Conservation (phyloP, 2,888 invertebrate genomes). For the Tribolium freemani region DNA sequence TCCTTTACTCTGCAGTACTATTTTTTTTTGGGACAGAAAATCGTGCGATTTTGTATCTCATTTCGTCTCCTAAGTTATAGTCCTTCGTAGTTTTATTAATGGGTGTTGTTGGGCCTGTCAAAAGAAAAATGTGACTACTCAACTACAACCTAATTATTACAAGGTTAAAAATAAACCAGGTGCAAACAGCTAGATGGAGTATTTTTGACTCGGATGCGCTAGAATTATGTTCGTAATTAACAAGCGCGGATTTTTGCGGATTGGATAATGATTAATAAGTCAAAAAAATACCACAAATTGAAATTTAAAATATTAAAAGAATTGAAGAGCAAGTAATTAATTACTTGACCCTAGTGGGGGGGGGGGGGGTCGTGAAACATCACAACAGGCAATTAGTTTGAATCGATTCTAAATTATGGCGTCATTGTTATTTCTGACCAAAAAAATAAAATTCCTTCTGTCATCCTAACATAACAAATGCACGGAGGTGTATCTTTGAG, state of each 20-base stretch:
- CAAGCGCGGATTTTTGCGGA: neutral
- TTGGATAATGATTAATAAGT: too few relatives aligned
- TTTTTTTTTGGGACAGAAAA: too few relatives aligned
- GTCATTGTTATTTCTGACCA: conserved; percentile 11
- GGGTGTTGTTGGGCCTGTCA: conserved; percentile 18
- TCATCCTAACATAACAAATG: conserved; percentile 19
- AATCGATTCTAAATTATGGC: conserved; percentile 8
- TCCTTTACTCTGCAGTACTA: too few relatives aligned
- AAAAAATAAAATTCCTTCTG: conserved; percentile 26
- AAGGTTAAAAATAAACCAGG: conserved; percentile 25
- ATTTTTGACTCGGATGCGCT: conserved; percentile 36
- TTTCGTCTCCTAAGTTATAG: too few relatives aligned
- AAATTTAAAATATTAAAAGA: too few relatives aligned
- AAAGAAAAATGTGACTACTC: conserved; percentile 35
- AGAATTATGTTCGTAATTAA: conserved; percentile 6
- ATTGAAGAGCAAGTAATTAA: too few relatives aligned
- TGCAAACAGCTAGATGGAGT: conserved; percentile 38
- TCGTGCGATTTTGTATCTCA: too few relatives aligned
- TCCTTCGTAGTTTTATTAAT: too few relatives aligned
- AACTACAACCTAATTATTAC: conserved; percentile 38
- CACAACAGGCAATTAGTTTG: neutral
- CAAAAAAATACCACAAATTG: too few relatives aligned
- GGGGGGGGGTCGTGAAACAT: too few relatives aligned
- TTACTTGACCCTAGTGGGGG: too few relatives aligned
- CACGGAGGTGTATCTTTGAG: neutral